Evolutionary conservation across 2,888 invertebrate genomes (phyloP), one percentile per base, ranked within the genome.

Genomic region (Oscheius myriophilus): DNA sequence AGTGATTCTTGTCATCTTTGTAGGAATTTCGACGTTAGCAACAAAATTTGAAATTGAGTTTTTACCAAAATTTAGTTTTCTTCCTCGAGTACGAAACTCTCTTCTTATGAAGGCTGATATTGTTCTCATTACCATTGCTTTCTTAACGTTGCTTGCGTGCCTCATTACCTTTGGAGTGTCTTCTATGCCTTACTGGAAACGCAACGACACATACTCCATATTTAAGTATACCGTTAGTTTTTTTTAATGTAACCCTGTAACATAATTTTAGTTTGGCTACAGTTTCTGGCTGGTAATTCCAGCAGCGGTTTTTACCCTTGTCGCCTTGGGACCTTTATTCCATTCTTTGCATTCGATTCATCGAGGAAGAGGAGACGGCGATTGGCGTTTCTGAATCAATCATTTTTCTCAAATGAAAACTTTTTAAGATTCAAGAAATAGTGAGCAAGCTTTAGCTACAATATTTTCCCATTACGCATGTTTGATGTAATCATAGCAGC

Each of bases 221-320:
- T 12, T 33, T 33, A 9, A n/a, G n/a, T n/a, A n/a, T n/a, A n/a
- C n/a, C n/a, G n/a, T n/a, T n/a, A n/a, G n/a, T n/a, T n/a, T n/a
- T n/a, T n/a, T n/a, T n/a, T n/a, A n/a, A n/a, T n/a, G n/a, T n/a
- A n/a, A n/a, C n/a, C n/a, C n/a, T n/a, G n/a, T n/a, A n/a, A n/a
- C n/a, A n/a, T n/a, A n/a, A n/a, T 61, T 61, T 46, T 39, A 61
- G 61, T 18, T 61, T 11, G 46, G 61, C 12, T 61, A 49, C 49
- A 61, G 61, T 26, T 61, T 49, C 26, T 61, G 61, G 61, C 46
- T 61, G 26, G 61, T 61, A 18, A 46, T 61, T 25, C 61, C 61
- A 26, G 46, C 26, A 12, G 61, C 61, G 16, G 46, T 49, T 21
- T 49, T 61, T 39, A 49, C 33, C 1, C 46, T 61, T 26, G n/a